Conservation (phyloP, 1,140 invertebrate genomes). For the Tetragonula clypearis region DNA sequence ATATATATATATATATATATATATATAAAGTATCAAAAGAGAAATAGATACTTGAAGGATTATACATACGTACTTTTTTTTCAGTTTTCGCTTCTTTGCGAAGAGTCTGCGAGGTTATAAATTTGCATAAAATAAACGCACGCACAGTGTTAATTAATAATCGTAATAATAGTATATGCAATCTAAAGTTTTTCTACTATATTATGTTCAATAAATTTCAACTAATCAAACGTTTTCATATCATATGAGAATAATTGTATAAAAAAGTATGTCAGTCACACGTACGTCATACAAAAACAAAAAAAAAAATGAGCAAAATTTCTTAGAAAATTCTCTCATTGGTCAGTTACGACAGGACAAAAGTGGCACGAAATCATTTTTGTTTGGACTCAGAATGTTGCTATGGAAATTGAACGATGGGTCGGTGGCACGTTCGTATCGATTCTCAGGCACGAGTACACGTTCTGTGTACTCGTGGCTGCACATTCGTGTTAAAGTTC, state of each 20-base stretch:
- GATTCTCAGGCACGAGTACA: slow-evolving; percentile 52
- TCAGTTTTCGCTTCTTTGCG: neutral
- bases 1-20: no score
- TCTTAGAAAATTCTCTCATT: neutral
- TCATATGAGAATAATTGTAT: neutral
- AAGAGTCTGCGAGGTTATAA: neutral
- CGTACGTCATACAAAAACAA: neutral
- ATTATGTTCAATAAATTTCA: neutral
- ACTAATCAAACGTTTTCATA: neutral
- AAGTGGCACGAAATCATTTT: slow-evolving; percentile 14
- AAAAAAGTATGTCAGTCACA: neutral
- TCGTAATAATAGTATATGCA: no score
- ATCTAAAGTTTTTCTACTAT: no score
- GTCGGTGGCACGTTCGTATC: slow-evolving; percentile 55
- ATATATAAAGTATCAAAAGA: no score
- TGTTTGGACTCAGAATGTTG: slow-evolving; percentile 70
- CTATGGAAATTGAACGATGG: slow-evolving; percentile 68
- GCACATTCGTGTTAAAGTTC: slow-evolving; percentile 53
- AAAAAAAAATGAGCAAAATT: neutral
- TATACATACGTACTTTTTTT: no score
- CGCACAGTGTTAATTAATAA: no score
- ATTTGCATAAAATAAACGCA: neutral
- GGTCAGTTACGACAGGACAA: neutral
- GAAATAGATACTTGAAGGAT: no score
- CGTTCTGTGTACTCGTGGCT: slow-evolving; percentile 25